Conservation (phyloP, 2,888 invertebrate species). For the Trissolcus japonicus region DNA sequence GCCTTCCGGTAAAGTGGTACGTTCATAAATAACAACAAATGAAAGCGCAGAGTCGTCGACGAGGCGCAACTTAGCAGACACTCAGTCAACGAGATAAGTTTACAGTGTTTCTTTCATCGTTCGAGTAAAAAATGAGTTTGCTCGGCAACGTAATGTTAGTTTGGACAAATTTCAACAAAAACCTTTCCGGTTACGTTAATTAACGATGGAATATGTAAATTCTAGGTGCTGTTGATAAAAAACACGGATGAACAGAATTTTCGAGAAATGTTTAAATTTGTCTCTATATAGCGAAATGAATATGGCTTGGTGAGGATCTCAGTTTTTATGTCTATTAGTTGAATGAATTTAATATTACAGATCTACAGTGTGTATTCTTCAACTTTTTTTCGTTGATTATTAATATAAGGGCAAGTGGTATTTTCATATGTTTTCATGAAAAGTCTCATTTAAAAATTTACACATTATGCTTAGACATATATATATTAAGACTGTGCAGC, state of each 20-base stretch:
- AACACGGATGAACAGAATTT: no score
- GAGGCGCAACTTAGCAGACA: conserved; percentile 3
- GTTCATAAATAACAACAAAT: conserved; percentile 33
- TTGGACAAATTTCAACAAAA: no score
- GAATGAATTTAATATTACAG: neutral
- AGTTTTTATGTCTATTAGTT: neutral
- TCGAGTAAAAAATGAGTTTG: no score
- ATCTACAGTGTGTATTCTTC: neutral
- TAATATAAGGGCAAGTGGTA: neutral
- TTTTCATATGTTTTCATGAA: neutral
- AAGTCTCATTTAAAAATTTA: neutral
- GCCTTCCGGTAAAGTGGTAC: neutral
- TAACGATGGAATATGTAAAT: no score
- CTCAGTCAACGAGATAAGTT: conserved; percentile 2
- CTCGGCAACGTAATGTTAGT: no score
- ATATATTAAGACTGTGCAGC: no score
- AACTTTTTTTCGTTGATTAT: neutral
- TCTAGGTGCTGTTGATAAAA: no score
- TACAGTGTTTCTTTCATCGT: no score
- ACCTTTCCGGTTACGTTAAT: no score
- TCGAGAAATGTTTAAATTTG: no score
- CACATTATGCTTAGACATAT: neutral
- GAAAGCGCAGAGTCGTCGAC: neutral
- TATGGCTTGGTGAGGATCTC: no score
- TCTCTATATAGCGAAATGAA: no score